Evolutionary conservation across 1,140 invertebrate species (phyloP).

Genomic region (Wasmannia auropunctata): DNA sequence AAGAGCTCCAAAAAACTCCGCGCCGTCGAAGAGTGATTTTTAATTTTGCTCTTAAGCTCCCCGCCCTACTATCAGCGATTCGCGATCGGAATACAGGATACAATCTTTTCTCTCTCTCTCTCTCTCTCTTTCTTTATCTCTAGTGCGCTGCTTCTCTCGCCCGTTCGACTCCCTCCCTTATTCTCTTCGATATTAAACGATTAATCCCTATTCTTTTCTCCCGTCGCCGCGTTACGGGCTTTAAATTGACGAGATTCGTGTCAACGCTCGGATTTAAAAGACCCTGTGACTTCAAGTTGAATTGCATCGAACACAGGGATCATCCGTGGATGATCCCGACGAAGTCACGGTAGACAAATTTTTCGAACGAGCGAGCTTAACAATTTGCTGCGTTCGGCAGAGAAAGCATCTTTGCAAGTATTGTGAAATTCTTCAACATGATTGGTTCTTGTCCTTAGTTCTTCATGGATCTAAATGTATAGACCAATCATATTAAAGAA

Average conservation of each 20-base stretch:
- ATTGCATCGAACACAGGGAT: not conserved
- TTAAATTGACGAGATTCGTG: slow-evolving; percentile 41
- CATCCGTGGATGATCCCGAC: not conserved
- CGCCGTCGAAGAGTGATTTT: not conserved
- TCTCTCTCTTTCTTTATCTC: not conserved
- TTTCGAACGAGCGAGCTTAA: not conserved
- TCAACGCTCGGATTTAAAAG: slow-evolving; percentile 18
- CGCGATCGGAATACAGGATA: not conserved
- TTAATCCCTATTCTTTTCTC: slow-evolving; percentile 30
- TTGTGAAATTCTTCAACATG: no score
- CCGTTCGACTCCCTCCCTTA: not conserved
- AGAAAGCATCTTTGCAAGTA: no score
- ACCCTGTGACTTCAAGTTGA: not conserved
- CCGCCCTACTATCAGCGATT: not conserved
- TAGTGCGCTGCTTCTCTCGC: not conserved
- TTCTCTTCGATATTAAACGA: slow-evolving; percentile 31
- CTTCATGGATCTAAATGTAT: no score
- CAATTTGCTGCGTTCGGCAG: no score
- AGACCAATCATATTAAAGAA: no score
- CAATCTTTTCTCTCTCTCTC: not conserved
- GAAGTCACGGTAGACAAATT: not conserved
- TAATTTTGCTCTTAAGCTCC: not conserved
- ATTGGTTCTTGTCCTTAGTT: no score
- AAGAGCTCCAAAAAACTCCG: not conserved
- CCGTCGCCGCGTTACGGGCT: slow-evolving; percentile 1